Evolutionary conservation across 2,797 vertebrate species (phyloP).

Genomic region (Coilia nasus): DNA sequence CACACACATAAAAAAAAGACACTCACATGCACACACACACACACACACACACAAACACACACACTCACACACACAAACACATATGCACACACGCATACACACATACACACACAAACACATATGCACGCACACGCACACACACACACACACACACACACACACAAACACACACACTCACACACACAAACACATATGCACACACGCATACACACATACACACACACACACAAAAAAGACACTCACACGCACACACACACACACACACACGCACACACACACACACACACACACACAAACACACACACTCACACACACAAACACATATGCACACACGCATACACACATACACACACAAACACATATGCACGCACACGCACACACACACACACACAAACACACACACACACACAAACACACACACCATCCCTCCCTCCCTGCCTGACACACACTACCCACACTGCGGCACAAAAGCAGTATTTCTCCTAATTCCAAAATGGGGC

Average conservation of each 20-base stretch:
- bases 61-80: neutral
- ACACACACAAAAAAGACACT: neutral
- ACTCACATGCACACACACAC: neutral
- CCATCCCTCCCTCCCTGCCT: too few relatives aligned
- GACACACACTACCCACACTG: neutral
- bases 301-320: neutral
- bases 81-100: neutral
- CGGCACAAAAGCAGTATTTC: neutral
- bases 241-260: neutral
- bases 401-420: neutral
- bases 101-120: too few relatives aligned
- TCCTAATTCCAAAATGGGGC: conserved; percentile 20
- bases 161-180: neutral
- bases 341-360: neutral
- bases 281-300: neutral
- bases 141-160: neutral
- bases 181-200: neutral
- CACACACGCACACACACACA: too few relatives aligned
- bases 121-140: too few relatives aligned
- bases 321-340: neutral
- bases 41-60: neutral
- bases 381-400: conserved; percentile 2
- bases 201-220: neutral
- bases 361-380: neutral
- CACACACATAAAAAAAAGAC: neutral